Conservation (phyloP, 2,113 vertebrate species). For the Calypte anna region DNA sequence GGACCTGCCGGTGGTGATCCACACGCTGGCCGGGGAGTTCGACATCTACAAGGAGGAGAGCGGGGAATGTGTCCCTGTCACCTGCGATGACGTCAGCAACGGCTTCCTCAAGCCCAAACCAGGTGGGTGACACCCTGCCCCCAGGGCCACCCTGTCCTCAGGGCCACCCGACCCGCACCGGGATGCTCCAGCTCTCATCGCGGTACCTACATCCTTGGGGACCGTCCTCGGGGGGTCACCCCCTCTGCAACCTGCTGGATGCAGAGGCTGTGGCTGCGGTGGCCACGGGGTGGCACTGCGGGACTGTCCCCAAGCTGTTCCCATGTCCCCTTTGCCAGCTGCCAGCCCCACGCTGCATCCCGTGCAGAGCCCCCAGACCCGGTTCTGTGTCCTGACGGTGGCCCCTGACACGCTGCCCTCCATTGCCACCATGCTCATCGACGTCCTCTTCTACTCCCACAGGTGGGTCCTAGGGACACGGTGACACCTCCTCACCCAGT, state of each 20-base stretch:
- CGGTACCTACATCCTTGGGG: not conserved
- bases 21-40: slow-evolving; percentile 90
- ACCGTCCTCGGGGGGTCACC: no score
- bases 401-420: slow-evolving; percentile 93
- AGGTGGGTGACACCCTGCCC: slow-evolving; percentile 39
- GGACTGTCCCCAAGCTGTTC: not conserved
- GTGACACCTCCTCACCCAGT: not conserved
- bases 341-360: slow-evolving; percentile 88
- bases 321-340: slow-evolving; percentile 66
- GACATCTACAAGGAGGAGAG: slow-evolving; percentile 90
- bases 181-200: not conserved
- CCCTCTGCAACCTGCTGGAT: fast-evolving
- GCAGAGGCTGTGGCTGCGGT: not conserved
- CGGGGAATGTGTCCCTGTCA: slow-evolving; percentile 85
- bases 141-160: no score
- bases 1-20: slow-evolving; percentile 89
- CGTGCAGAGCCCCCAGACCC: slow-evolving; percentile 91
- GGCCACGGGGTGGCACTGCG: slow-evolving; percentile 59
- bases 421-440: slow-evolving; percentile 93
- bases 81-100: slow-evolving; percentile 78
- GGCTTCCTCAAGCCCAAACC: slow-evolving; percentile 81
- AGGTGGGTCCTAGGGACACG: slow-evolving; percentile 68
- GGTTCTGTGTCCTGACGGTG: slow-evolving; percentile 94
- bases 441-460: slow-evolving; percentile 94
- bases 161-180: fast-evolving